Evolutionary conservation across 2,888 invertebrate species (phyloP), one percentile per base, ranked within the genome.

Genomic region (Cremastinae sp.): DNA sequence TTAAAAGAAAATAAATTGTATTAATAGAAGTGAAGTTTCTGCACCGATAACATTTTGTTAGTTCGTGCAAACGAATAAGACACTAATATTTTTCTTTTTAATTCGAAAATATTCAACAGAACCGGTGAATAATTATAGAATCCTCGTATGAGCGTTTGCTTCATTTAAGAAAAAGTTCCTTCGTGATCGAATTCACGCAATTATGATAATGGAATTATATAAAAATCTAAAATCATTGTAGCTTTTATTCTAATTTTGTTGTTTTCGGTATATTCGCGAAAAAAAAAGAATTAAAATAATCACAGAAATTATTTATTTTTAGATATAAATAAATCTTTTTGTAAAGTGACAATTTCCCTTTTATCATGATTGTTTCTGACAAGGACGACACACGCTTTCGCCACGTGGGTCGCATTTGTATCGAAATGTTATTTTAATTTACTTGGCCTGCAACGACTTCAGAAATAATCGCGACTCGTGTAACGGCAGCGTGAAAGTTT

Each of bases 21-120:
- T 72, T 45, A 59, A 72, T 68, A 72, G 72, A 56, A 9, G 10
- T 10, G 20, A 9, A n/a, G 28, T 47, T 41, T 41, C 7, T 55
- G 4, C 8, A 55, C 65, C 56, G 55, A 66, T 62, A 62, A 71
- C 55, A 70, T 14, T 59, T 12, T 14, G 16, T 12, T 8, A 56
- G 14, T 43, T 10, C 43, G 28, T 35, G 41, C 18, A 8, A 37
- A 8, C 12, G 28, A 7, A 51, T 35, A 49, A 2, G 51, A 70
- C 8, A 35, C 16, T 22, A 64, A 70, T 41, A 45, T 70, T 70
- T n/a, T 55, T 43, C 9, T 55, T 8, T 18, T 14, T 8, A 1
- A 41, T 10, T 14, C 4, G 14, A 59, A 70, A 59, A 55, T 53
- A 65, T 70, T 45, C 2, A 53, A 75, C 10, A 1, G n/a, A n/a